Conservation (phyloP, 2,797 vertebrate genomes). For the Melanotaenia parkinsoni region DNA sequence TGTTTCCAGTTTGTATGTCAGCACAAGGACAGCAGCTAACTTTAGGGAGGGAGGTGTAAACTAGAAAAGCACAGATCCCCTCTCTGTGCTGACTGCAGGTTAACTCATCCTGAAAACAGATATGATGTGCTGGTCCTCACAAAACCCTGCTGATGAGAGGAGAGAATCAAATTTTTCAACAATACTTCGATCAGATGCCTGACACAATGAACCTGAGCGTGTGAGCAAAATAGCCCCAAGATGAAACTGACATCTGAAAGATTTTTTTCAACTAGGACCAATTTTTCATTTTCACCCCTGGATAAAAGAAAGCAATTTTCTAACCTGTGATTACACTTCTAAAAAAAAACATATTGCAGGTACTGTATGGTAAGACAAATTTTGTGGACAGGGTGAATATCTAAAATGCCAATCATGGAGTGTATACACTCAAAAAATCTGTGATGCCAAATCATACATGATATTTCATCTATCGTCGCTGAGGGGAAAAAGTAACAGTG, state of each 20-base stretch:
- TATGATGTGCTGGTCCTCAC: slow-evolving; percentile 40
- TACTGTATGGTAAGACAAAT: slow-evolving; percentile 71
- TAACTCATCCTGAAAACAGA: slow-evolving; percentile 54
- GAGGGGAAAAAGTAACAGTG: slow-evolving; percentile 48
- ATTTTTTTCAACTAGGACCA: slow-evolving; percentile 54
- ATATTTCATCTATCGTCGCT: slow-evolving; percentile 58
- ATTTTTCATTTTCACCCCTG: slow-evolving; percentile 78
- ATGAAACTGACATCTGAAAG: slow-evolving; percentile 74
- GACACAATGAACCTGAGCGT: slow-evolving; percentile 67
- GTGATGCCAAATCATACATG: slow-evolving; percentile 69
- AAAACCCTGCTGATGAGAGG: slow-evolving; percentile 60
- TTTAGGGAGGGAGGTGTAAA: slow-evolving; percentile 42
- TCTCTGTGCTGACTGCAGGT: slow-evolving; percentile 26
- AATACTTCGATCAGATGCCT: slow-evolving; percentile 68
- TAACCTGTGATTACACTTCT: slow-evolving; percentile 75
- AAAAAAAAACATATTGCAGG: slow-evolving; percentile 75
- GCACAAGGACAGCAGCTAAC: slow-evolving; percentile 38
- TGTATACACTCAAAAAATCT: slow-evolving; percentile 67
- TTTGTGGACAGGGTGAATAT: slow-evolving; percentile 68
- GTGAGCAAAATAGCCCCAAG: slow-evolving; percentile 66
- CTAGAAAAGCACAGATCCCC: slow-evolving; percentile 21
- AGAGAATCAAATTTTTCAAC: slow-evolving; percentile 66
- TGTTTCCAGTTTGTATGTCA: slow-evolving; percentile 56
- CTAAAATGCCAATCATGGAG: slow-evolving; percentile 75
- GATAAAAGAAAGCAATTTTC: slow-evolving; percentile 80